Percentiles rank a stretch among this genome's conserved stretches.
Conservation (phyloP, 2,797 vertebrate genomes). For the Podarcis siculus region DNA sequence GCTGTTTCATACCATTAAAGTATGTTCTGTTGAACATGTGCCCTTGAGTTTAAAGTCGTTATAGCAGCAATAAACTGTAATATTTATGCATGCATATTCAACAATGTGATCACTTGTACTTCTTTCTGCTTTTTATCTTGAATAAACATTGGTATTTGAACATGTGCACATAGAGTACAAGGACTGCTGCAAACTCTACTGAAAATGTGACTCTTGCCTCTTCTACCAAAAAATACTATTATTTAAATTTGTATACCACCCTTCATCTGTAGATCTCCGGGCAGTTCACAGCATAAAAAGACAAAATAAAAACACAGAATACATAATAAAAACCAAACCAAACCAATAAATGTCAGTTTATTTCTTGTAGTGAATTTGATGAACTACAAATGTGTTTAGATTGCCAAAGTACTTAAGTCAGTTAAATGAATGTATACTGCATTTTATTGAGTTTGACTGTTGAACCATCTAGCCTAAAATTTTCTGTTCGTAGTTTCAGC, state of each 20-base stretch:
- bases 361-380: background rate
- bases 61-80: constrained; percentile 32
- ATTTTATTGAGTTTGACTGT: background rate
- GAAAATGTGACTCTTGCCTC: background rate
- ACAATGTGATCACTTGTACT: constrained; percentile 33
- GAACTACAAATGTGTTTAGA: background rate
- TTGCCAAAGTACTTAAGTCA: background rate
- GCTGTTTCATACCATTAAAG: background rate
- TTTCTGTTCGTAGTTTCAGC: background rate
- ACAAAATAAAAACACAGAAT: too few relatives aligned
- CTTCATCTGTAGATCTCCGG: too few relatives aligned
- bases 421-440: background rate
- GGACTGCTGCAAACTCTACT: background rate
- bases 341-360: background rate
- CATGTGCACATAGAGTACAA: background rate
- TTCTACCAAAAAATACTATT: too few relatives aligned
- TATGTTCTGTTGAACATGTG: background rate
- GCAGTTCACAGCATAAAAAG: too few relatives aligned
- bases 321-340: too few relatives aligned
- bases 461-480: background rate
- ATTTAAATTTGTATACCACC: too few relatives aligned
- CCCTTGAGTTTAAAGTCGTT: constrained; percentile 21
- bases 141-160: constrained; percentile 26
- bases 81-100: constrained; percentile 1
- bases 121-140: constrained; percentile 20